These are phyloP conservation scores for Agrochola macilenta DNA, from an alignment of 2,888 invertebrate genomes.

Conservation along the genomic window DNA sequence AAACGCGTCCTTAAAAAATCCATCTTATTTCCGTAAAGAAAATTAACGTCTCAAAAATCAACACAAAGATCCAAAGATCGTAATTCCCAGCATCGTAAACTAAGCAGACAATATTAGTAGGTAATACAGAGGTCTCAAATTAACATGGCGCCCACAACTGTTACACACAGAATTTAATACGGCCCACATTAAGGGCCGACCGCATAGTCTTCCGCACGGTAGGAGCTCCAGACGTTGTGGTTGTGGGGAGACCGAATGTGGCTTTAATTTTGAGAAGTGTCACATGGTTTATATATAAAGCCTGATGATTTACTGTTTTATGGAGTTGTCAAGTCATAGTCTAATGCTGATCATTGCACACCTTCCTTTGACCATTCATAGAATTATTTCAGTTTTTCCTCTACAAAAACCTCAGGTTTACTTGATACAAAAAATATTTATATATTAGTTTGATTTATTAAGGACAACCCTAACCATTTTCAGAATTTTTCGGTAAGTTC, in stretches of 20 bases:
- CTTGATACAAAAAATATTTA: background rate
- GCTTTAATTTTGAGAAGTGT: background rate
- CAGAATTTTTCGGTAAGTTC: too few species aligned
- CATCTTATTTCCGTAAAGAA: background rate
- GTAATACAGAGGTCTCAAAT: conserved; percentile 65
- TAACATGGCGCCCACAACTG: conserved; percentile 67
- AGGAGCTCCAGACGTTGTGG: conserved; percentile 55
- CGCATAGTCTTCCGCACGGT: conserved; percentile 63
- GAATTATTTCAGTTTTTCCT: too few species aligned
- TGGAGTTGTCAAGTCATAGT: background rate
- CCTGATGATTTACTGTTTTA: background rate
- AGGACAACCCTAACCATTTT: background rate
- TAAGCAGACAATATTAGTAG: conserved; percentile 61
- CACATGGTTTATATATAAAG: background rate
- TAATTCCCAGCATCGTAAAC: conserved; percentile 48
- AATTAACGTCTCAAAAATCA: background rate
- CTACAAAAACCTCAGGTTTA: background rate
- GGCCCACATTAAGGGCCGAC: conserved; percentile 65
- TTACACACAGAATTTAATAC: conserved; percentile 71
- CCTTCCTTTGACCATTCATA: too few species aligned
- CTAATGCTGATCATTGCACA: background rate
- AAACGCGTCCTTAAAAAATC: background rate
- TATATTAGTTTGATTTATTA: background rate
- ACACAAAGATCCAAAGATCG: background rate
- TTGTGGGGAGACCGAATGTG: conserved; percentile 24